phyloP scores from a whole-genome alignment of 2,797 vertebrate species.

The Spheniscus humboldti region DNA sequence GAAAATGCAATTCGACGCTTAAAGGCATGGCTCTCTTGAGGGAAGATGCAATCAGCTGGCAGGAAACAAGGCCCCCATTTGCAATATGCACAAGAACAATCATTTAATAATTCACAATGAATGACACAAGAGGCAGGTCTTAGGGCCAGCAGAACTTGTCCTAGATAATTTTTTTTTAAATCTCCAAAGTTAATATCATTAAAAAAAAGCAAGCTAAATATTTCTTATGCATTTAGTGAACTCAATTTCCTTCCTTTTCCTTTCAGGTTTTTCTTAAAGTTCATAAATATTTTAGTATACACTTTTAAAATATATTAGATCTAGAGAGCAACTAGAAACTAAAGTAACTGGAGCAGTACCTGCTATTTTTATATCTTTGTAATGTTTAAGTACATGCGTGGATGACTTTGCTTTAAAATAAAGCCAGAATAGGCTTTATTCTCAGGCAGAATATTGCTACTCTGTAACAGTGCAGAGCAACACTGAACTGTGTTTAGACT shows the following conservation, averaged over 20 bases:
- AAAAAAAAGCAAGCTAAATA: constrained; percentile 1
- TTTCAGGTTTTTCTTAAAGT: not conserved
- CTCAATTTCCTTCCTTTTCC: not conserved
- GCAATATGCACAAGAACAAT: constrained; percentile 64
- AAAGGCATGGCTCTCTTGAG: constrained; percentile 66
- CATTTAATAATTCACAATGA: constrained; percentile 73
- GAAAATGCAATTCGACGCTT: constrained; percentile 50
- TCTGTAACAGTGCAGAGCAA: not conserved
- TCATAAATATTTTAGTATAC: constrained; percentile 24
- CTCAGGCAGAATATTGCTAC: not conserved
- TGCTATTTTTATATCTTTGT: not conserved
- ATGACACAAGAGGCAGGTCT: constrained; percentile 38
- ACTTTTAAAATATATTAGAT: not conserved
- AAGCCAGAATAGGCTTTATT: not conserved
- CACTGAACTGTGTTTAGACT: not conserved
- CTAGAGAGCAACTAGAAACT: not conserved
- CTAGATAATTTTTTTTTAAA: not conserved
- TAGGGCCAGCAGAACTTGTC: constrained; percentile 36
- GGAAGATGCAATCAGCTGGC: constrained; percentile 61
- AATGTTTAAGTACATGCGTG: not conserved
- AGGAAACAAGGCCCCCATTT: constrained; percentile 70
- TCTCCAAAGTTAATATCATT: constrained; percentile 17
- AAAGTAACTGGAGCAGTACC: constrained; percentile 11
- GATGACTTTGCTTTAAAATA: constrained; percentile 5
- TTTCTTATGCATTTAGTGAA: not conserved